Evolutionary conservation across 2,888 invertebrate genomes (phyloP).

Genomic region (Onchidella celtica): DNA sequence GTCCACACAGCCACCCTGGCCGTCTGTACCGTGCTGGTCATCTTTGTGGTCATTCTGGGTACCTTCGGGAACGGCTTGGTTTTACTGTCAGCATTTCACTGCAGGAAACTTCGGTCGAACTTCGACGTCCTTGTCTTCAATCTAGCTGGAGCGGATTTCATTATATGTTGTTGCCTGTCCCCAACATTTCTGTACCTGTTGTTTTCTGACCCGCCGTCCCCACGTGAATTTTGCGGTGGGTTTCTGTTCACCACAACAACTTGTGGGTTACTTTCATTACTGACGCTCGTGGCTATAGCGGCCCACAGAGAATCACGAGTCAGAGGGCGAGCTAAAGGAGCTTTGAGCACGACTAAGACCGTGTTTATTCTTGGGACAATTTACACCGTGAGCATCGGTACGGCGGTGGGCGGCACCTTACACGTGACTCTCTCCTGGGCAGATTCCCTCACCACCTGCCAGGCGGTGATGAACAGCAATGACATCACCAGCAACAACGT

Average conservation of each 20-base stretch:
- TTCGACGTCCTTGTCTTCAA: conserved; percentile 69
- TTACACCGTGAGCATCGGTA: conserved; percentile 64
- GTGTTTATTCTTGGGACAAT: conserved; percentile 60
- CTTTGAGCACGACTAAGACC: conserved; percentile 60
- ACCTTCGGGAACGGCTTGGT: conserved; percentile 71
- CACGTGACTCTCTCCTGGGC: conserved; percentile 66
- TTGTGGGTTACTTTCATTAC: conserved; percentile 64
- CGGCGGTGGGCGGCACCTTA: conserved; percentile 65
- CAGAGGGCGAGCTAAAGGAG: conserved; percentile 58
- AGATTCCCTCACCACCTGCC: conserved; percentile 61
- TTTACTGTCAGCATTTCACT: conserved; percentile 63
- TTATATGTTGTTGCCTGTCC: conserved; percentile 67
- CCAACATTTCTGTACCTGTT: conserved; percentile 68
- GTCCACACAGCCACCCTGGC: conserved; percentile 72
- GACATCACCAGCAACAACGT: conserved; percentile 63
- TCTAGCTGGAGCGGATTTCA: conserved; percentile 68
- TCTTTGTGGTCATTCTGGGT: conserved; percentile 69
- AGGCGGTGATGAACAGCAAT: conserved; percentile 62
- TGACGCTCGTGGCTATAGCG: conserved; percentile 69
- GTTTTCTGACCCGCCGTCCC: conserved; percentile 65
- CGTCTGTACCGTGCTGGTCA: conserved; percentile 70
- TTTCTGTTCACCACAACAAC: conserved; percentile 65
- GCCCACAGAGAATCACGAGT: conserved; percentile 66
- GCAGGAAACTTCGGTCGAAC: conserved; percentile 62
- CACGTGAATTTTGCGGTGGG: conserved; percentile 67